A percentile compares a stretch with the other conserved stretches of the same genome.
Conservation (phyloP, 2,888 invertebrate genomes). For the Polia nebulosa region DNA sequence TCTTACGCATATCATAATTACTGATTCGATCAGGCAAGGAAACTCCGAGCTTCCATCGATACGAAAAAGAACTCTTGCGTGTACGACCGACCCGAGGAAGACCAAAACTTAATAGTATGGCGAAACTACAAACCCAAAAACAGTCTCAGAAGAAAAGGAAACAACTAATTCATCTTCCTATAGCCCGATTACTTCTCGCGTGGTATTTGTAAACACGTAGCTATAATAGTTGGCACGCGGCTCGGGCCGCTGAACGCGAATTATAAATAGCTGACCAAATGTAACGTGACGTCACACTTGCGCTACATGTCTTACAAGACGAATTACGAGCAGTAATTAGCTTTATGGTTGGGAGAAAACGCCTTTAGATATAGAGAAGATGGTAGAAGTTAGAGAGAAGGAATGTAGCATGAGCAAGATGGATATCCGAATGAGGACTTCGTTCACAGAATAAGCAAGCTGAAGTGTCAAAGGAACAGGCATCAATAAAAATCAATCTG, state of each 20-base stretch:
- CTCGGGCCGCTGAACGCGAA: conserved; percentile 59
- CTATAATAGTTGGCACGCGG: conserved; percentile 63
- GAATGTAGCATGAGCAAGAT: too few relatives aligned
- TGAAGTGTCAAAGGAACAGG: too few relatives aligned
- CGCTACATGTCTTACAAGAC: conserved; percentile 49
- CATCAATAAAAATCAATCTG: too few relatives aligned
- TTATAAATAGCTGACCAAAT: conserved; percentile 64
- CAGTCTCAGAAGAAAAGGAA: conserved; percentile 1
- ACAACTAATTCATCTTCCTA: conserved; percentile 10
- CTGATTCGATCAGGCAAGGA: too few relatives aligned
- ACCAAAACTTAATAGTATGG: too few relatives aligned
- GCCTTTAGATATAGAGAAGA: background rate
- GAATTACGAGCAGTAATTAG: conserved; percentile 42
- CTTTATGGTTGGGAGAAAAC: conserved; percentile 16
- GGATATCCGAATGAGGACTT: too few relatives aligned
- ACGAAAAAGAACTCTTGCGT: too few relatives aligned
- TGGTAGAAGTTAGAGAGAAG: too few relatives aligned
- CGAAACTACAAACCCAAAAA: background rate
- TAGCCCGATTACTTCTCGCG: conserved; percentile 6
- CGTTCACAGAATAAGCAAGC: too few relatives aligned
- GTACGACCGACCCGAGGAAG: too few relatives aligned
- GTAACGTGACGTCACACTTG: conserved; percentile 64
- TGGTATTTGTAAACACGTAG: conserved; percentile 61
- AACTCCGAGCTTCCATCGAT: too few relatives aligned
- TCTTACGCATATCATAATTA: too few relatives aligned